Evolutionary conservation across 2,797 vertebrate species (phyloP).

Genomic region (Propithecus perrieri): DNA sequence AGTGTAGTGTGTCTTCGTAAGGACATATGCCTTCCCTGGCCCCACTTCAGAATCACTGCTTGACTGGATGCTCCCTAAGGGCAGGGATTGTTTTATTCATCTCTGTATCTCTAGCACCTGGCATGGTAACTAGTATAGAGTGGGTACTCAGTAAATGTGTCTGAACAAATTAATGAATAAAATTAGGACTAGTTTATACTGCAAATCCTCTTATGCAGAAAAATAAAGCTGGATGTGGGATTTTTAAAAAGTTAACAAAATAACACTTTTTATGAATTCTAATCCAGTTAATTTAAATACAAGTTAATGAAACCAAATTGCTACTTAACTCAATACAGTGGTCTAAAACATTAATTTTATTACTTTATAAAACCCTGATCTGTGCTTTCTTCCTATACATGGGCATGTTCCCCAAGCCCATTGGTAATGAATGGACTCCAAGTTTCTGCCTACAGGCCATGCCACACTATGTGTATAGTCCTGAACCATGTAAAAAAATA

Average conservation of each 20-base stretch:
- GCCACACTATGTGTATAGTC: not conserved
- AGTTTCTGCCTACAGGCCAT: not conserved
- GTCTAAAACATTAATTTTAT: not conserved
- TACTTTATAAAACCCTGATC: not conserved
- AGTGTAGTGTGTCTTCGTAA: not conserved
- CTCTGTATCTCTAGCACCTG: not conserved
- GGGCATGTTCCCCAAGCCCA: not conserved
- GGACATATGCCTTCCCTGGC: not conserved
- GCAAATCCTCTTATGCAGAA: not conserved
- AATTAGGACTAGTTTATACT: not conserved
- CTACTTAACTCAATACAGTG: not conserved
- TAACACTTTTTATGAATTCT: not conserved
- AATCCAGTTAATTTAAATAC: not conserved
- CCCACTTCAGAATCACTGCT: not conserved
- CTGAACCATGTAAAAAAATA: not conserved
- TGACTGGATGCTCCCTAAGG: not conserved
- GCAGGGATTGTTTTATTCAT: not conserved
- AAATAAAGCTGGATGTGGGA: not conserved
- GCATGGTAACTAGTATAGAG: not conserved
- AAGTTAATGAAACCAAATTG: not conserved
- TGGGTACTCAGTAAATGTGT: not conserved
- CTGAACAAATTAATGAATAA: not conserved
- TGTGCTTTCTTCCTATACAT: not conserved
- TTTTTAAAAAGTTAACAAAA: not conserved
- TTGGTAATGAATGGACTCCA: not conserved